These are phyloP conservation scores for Aphis craccivora DNA, from an alignment of 1,140 invertebrate species.

Conservation along the genomic window DNA sequence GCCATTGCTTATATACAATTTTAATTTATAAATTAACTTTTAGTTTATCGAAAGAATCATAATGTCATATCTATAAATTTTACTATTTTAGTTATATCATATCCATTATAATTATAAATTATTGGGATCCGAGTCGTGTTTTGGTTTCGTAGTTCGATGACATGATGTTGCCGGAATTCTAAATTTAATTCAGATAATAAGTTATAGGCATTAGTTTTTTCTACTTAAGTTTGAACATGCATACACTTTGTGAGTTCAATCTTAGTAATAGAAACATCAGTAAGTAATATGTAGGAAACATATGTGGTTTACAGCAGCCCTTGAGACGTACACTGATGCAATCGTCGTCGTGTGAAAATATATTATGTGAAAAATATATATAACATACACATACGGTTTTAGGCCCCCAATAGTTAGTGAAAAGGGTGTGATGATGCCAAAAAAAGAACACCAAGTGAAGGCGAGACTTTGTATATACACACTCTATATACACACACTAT, in stretches of 20 bases:
- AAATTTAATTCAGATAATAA: slow-evolving; percentile 26
- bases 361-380: slow-evolving; percentile 49
- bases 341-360: slow-evolving; percentile 53
- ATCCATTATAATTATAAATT: not conserved
- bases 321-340: slow-evolving; percentile 45
- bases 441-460: slow-evolving; percentile 45
- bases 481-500: not conserved
- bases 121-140: not conserved
- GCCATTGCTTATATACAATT: too few species aligned
- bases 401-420: slow-evolving; percentile 51
- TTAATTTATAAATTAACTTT: not conserved
- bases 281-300: slow-evolving; percentile 50
- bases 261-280: slow-evolving; percentile 20
- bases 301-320: slow-evolving; percentile 51
- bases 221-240: not conserved
- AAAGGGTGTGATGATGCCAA: slow-evolving; percentile 54
- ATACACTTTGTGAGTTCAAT: slow-evolving; percentile 28
- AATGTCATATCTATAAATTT: not conserved
- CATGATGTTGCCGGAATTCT: not conserved
- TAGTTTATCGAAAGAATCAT: not conserved
- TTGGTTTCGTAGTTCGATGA: not conserved
- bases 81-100: not conserved
- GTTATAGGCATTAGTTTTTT: not conserved
- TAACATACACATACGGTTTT: slow-evolving; percentile 30
- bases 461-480: slow-evolving; percentile 13